Conservation (phyloP, 1,140 invertebrate species). For the Zophobas morio region DNA sequence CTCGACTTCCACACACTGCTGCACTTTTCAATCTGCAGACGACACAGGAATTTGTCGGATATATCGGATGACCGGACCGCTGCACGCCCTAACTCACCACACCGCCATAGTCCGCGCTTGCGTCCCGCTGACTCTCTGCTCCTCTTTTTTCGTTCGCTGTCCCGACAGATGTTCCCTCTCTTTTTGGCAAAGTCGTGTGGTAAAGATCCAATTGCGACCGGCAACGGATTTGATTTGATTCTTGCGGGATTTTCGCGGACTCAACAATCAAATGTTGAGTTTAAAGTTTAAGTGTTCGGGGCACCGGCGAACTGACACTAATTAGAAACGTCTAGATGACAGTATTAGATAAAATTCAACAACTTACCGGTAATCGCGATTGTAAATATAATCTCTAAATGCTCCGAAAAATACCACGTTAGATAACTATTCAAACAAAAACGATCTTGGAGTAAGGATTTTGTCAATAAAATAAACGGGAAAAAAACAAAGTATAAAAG, state of each 20-base stretch:
- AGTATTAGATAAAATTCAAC: too few species aligned
- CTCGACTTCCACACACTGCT: background rate
- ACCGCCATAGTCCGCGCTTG: constrained; percentile 26
- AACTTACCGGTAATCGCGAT: too few species aligned
- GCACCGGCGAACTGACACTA: too few species aligned
- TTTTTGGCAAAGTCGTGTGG: constrained; percentile 23
- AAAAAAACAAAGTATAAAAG: too few species aligned
- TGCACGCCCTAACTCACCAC: constrained; percentile 35
- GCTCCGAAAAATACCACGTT: too few species aligned
- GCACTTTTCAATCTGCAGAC: constrained; percentile 28
- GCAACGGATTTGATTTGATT: background rate
- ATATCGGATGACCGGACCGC: constrained; percentile 28
- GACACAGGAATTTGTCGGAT: constrained; percentile 19
- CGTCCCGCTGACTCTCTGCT: background rate
- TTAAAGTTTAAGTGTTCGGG: background rate
- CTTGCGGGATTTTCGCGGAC: background rate
- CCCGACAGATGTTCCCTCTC: background rate
- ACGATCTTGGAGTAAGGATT: too few species aligned
- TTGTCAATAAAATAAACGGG: too few species aligned
- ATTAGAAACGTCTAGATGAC: too few species aligned
- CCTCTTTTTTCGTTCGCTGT: background rate
- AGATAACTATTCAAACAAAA: too few species aligned
- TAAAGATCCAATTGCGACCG: constrained; percentile 6
- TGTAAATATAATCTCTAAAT: too few species aligned
- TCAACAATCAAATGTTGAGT: too few species aligned